Evolutionary conservation across 2,113 vertebrate genomes (phyloP).

Genomic region (Hemibagrus wyckioides): DNA sequence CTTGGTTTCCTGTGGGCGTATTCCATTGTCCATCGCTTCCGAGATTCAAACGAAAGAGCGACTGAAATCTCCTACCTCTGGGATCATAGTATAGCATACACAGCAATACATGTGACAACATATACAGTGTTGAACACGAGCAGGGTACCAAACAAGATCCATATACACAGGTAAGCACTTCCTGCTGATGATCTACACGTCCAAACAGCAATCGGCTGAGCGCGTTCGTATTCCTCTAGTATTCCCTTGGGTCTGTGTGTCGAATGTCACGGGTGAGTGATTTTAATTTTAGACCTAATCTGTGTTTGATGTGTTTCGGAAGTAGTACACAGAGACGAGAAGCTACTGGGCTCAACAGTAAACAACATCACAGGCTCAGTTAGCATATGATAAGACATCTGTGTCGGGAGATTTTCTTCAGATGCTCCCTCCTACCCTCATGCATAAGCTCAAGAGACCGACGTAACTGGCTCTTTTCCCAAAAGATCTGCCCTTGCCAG

Average conservation of each 20-base stretch:
- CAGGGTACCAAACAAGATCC: background rate
- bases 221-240: slow-evolving; percentile 58
- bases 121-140: background rate
- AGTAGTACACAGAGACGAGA: slow-evolving; percentile 58
- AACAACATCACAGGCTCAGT: slow-evolving; percentile 73
- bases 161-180: background rate
- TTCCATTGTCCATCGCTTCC: background rate
- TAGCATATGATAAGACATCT: slow-evolving; percentile 72
- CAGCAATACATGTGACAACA: background rate
- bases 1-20: background rate
- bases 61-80: background rate
- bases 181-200: background rate
- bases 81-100: background rate
- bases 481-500: slow-evolving; percentile 52
- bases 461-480: slow-evolving; percentile 26
- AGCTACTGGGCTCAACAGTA: slow-evolving; percentile 62
- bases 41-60: background rate
- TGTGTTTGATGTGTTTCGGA: slow-evolving; percentile 68
- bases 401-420: slow-evolving; percentile 66
- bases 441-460: slow-evolving; percentile 59
- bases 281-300: slow-evolving; percentile 76
- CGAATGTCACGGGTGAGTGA: slow-evolving; percentile 66
- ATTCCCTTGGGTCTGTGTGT: slow-evolving; percentile 57
- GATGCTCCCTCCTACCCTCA: slow-evolving; percentile 61
- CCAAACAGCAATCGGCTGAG: slow-evolving; percentile 41